A percentile compares a stretch with the other conserved stretches of the same genome.
Evolutionary conservation across 2,888 invertebrate species (phyloP).

Genomic region (Gonocerus acuteangulatus): DNA sequence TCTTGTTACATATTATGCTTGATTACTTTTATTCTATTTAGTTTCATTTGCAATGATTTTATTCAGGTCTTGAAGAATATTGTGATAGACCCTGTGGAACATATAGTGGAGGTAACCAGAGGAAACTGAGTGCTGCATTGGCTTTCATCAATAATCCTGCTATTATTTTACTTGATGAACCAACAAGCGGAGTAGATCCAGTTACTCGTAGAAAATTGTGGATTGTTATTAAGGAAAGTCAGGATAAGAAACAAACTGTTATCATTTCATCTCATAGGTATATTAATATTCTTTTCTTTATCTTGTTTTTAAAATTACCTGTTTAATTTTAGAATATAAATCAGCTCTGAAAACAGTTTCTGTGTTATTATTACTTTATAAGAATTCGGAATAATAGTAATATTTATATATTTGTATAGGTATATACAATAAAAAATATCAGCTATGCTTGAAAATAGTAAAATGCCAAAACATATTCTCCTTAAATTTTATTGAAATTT

Average conservation of each 20-base stretch:
- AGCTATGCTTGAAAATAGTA: too few species aligned
- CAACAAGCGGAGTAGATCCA: constrained; percentile 67
- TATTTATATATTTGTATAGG: too few species aligned
- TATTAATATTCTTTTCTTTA: constrained; percentile 20
- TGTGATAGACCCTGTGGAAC: constrained; percentile 35
- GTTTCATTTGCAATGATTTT: too few species aligned
- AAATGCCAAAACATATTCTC: too few species aligned
- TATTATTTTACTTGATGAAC: constrained; percentile 57
- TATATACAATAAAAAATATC: too few species aligned
- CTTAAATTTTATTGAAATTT: too few species aligned
- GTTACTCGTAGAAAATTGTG: constrained; percentile 73
- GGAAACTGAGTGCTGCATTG: constrained; percentile 65
- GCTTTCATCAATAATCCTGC: constrained; percentile 62
- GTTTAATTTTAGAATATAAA: not conserved
- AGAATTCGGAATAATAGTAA: too few species aligned
- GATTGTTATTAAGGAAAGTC: constrained; percentile 61
- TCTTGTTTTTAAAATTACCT: too few species aligned
- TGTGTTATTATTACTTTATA: not conserved
- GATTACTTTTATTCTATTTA: too few species aligned
- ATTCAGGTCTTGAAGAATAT: constrained; percentile 34
- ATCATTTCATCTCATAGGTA: constrained; percentile 68
- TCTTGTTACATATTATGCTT: too few species aligned
- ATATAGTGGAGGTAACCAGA: constrained; percentile 66
- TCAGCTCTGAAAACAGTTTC: not conserved
- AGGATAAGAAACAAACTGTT: constrained; percentile 65